Evolutionary conservation across 2,113 vertebrate species (phyloP).

Genomic region (Hystrix cristata): DNA sequence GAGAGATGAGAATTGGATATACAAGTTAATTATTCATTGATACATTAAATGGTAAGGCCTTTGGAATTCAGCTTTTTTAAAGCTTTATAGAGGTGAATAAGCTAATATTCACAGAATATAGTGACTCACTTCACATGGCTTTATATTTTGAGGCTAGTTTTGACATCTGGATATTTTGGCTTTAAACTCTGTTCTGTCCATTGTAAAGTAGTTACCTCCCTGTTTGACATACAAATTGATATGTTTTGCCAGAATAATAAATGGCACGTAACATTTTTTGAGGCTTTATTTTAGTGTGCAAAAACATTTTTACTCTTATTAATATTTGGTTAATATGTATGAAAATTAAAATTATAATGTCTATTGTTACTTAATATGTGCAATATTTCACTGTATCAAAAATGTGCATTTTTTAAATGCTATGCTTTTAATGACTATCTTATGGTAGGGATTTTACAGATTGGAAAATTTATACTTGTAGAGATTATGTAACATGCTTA

Average conservation of each 20-base stretch:
- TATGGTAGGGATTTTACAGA: not conserved
- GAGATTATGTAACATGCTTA: not conserved
- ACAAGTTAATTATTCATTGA: not conserved
- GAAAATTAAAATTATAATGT: constrained; percentile 13
- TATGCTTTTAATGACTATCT: constrained; percentile 9
- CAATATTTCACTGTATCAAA: not conserved
- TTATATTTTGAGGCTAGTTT: constrained; percentile 43
- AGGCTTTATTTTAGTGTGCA: not conserved
- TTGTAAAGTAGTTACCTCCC: not conserved
- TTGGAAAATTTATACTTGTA: not conserved
- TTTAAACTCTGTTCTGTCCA: not conserved
- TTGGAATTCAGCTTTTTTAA: not conserved
- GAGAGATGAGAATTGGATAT: not conserved
- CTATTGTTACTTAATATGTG: not conserved
- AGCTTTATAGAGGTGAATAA: not conserved
- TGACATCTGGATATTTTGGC: not conserved
- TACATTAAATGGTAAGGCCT: not conserved
- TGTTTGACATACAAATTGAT: not conserved
- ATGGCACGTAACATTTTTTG: not conserved
- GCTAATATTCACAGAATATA: not conserved
- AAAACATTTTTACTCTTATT: constrained; percentile 13
- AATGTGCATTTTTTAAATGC: constrained; percentile 13
- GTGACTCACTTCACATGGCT: not conserved
- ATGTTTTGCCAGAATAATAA: not conserved
- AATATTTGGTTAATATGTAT: not conserved